Evolutionary conservation across 2,797 vertebrate genomes (phyloP).

Genomic region (Hoplostethus atlanticus): DNA sequence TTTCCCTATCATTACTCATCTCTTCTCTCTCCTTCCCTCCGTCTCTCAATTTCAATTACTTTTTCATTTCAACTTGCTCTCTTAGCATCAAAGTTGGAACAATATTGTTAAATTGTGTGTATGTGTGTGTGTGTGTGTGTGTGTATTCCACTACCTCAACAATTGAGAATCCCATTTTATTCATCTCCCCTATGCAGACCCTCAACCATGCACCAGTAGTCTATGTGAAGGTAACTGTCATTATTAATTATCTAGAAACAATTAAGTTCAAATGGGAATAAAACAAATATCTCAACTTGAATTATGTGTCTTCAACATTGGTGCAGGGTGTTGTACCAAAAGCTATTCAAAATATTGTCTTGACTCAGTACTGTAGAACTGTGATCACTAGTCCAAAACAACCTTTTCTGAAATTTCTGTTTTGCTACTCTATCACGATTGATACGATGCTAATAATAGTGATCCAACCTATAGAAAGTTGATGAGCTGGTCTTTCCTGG

Average conservation of each 20-base stretch:
- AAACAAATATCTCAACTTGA: background rate
- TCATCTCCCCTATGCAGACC: slow-evolving; percentile 1
- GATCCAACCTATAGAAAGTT: too few relatives aligned
- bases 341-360: too few relatives aligned
- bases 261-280: too few relatives aligned
- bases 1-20: slow-evolving; percentile 65
- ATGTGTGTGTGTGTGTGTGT: slow-evolving; percentile 11
- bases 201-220: background rate
- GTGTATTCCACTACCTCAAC: background rate
- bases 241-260: too few relatives aligned
- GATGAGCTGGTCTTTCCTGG: too few relatives aligned
- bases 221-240: background rate
- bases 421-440: too few relatives aligned
- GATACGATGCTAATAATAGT: too few relatives aligned
- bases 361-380: too few relatives aligned
- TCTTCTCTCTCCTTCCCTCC: slow-evolving; percentile 45
- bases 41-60: slow-evolving; percentile 70
- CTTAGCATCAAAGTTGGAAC: slow-evolving; percentile 51
- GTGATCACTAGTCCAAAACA: slow-evolving; percentile 6
- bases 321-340: slow-evolving; percentile 9
- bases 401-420: too few relatives aligned
- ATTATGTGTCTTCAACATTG: slow-evolving; percentile 2
- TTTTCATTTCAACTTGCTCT: slow-evolving; percentile 58
- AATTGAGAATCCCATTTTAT: background rate
- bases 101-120: slow-evolving; percentile 43